These are phyloP conservation scores for Sesamia nonagrioides DNA, from an alignment of 1,140 invertebrate species.

Conservation along the genomic window DNA sequence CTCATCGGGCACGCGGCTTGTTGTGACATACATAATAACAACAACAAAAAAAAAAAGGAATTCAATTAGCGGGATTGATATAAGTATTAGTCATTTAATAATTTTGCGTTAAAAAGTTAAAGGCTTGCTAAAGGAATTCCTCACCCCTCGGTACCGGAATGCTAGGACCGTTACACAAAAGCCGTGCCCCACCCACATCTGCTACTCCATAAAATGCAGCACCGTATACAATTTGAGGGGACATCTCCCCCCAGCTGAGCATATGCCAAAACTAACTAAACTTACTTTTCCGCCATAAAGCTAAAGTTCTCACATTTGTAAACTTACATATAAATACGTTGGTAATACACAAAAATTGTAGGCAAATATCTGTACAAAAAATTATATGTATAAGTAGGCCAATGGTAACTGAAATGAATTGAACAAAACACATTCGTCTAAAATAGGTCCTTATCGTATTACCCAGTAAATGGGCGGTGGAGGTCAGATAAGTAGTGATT, in stretches of 20 bases:
- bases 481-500: too few species aligned
- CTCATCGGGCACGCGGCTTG: too few species aligned
- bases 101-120: constrained; percentile 27
- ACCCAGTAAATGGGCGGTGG: too few species aligned
- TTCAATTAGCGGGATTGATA: not conserved
- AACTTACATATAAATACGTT: not conserved
- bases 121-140: constrained; percentile 27
- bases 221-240: constrained; percentile 61
- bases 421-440: not conserved
- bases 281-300: not conserved
- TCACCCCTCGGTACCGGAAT: constrained; percentile 39
- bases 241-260: constrained; percentile 49
- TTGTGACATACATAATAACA: too few species aligned
- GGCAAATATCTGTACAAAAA: not conserved
- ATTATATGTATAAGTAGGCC: not conserved
- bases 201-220: constrained; percentile 61
- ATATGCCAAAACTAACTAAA: constrained; percentile 57
- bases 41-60: not conserved
- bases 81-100: constrained; percentile 4
- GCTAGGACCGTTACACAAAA: constrained; percentile 51
- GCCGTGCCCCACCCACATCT: constrained; percentile 62
- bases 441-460: not conserved
- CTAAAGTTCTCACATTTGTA: not conserved
- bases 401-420: not conserved
- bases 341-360: not conserved